Evolutionary conservation across 2,888 invertebrate species (phyloP).

Genomic region (Eupelmus urozonus): DNA sequence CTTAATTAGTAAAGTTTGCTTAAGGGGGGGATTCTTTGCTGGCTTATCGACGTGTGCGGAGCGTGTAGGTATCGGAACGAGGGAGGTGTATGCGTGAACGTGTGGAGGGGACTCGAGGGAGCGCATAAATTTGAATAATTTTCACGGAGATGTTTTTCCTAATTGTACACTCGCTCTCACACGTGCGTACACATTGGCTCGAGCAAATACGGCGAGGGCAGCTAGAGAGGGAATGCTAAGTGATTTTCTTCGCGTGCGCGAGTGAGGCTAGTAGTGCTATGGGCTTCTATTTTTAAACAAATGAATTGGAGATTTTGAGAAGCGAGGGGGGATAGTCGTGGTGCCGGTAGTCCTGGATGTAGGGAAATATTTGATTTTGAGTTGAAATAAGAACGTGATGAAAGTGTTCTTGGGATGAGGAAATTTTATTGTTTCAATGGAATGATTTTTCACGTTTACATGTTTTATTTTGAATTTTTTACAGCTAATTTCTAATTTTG

Average conservation of each 20-base stretch:
- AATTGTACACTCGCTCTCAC: slow-evolving; percentile 37
- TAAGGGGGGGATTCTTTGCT: not conserved
- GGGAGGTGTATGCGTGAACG: too few species aligned
- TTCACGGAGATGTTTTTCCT: slow-evolving; percentile 52
- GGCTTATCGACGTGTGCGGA: not conserved
- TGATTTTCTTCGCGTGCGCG: slow-evolving; percentile 1
- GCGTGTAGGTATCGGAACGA: not conserved
- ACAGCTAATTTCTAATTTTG: too few species aligned
- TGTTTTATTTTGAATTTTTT: not conserved
- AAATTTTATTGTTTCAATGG: too few species aligned
- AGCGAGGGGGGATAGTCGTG: too few species aligned
- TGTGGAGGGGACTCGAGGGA: too few species aligned
- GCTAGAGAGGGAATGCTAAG: slow-evolving; percentile 29
- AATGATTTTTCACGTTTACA: not conserved
- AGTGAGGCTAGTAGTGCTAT: too few species aligned
- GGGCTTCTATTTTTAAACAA: not conserved
- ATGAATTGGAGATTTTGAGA: not conserved
- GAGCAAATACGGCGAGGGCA: slow-evolving; percentile 11
- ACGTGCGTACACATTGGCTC: slow-evolving; percentile 6
- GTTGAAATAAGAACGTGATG: too few species aligned
- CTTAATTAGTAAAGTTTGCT: slow-evolving; percentile 4
- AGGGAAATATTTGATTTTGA: too few species aligned
- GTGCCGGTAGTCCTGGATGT: too few species aligned
- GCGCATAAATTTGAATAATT: slow-evolving; percentile 55
- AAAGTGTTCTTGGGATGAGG: too few species aligned